Evolutionary conservation across 2,113 vertebrate genomes (phyloP), one percentile per base, ranked within the genome.

Genomic region (Elaphurus davidianus): DNA sequence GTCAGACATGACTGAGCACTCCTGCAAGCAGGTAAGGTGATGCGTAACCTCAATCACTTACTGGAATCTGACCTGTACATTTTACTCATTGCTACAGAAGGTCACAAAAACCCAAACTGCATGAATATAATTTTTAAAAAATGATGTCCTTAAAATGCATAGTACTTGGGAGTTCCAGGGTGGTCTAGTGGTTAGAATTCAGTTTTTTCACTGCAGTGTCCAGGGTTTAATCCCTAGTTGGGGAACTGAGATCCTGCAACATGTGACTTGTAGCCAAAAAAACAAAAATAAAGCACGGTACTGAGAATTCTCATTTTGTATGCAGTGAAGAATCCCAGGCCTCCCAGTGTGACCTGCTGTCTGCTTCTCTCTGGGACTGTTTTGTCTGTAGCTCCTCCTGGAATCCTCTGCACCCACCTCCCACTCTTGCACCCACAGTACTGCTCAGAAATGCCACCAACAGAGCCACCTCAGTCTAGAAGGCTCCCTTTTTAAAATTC

Each of bases 131-230:
- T 81, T 95, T 95, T 47, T 40, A 2, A 45, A 55, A 85, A 83
- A 47, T 19, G 82, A 60, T 17, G 90, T 98, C 92, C 97, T 98
- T 97, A 96, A 95, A 88, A 94, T 95, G 93, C 97, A 95, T 33
- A 19, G 16, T 50, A 33, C 45, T 52, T 54, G 50, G 50, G 50
- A 54, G 50, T 54, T 54, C 12, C 30, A n/a, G 5, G 28, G 28
- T 81, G 16, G 78, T 12, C 45, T 50, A 81, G 45, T 81, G 28
- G 78, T 19, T 33, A 52, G 78, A 81, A 33, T 52, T 52, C 28
- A 50, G 78, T 52, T 30, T 19, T 79, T 52, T 21, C 17, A 52
- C 78, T 81, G 9, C 16, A 3, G 17, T 33, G 78, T 28, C 28
- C 47, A 19, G 3, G 47, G 28, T 52, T 81, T 30, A 81, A 19